Conservation (phyloP, 2,797 vertebrate genomes). For the Pseudomugil gertrudae region DNA sequence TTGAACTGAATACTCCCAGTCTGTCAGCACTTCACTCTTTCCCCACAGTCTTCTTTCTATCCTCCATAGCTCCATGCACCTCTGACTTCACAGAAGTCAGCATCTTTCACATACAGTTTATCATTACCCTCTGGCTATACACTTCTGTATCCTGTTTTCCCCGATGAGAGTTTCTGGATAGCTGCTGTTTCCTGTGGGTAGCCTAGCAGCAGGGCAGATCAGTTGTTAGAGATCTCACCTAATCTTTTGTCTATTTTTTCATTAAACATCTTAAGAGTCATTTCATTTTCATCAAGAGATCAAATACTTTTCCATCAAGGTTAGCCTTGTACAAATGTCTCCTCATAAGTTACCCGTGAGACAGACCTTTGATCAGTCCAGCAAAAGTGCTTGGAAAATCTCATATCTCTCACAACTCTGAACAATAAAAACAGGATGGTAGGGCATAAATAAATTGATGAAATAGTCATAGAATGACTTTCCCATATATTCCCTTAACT, state of each 20-base stretch:
- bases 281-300: constrained; percentile 4
- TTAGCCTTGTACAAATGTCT: constrained; percentile 10
- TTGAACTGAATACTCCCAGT: constrained; percentile 74
- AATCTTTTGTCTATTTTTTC: constrained; percentile 10
- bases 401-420: constrained; percentile 5
- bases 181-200: constrained; percentile 19
- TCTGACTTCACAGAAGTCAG: constrained; percentile 67
- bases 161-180: constrained; percentile 25
- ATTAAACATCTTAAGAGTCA: constrained; percentile 3
- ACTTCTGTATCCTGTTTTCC: constrained; percentile 24
- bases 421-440: not conserved
- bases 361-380: constrained; percentile 3
- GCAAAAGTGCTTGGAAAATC: constrained; percentile 11
- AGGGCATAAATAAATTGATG: constrained; percentile 18
- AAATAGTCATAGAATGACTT: constrained; percentile 34
- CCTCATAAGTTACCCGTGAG: constrained; percentile 1
- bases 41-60: constrained; percentile 55
- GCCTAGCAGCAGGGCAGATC: constrained; percentile 8
- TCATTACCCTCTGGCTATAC: constrained; percentile 41
- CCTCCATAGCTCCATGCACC: constrained; percentile 50
- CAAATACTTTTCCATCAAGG: not conserved
- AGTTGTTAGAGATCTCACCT: constrained; percentile 13
- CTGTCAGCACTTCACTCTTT: constrained; percentile 76
- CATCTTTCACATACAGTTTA: constrained; percentile 62
- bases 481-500: constrained; percentile 31